These are phyloP conservation scores for Chionoecetes opilio DNA, from an alignment of 1,140 invertebrate genomes.

Conservation along the genomic window DNA sequence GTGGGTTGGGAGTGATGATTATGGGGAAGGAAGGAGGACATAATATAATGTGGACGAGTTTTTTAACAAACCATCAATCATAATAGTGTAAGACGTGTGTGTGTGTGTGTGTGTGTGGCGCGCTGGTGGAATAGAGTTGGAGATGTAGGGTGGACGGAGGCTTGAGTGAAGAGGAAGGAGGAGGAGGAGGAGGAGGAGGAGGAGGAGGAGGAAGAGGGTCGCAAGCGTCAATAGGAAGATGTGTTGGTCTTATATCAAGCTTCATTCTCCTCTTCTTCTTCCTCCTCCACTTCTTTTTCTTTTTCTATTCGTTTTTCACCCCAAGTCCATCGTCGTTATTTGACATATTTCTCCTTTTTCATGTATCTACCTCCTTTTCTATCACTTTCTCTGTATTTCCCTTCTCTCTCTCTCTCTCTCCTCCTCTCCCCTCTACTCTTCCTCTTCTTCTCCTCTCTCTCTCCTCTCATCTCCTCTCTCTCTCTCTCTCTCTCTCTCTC, in stretches of 20 bases:
- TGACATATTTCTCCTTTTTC: too few relatives aligned
- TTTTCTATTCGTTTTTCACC: background rate
- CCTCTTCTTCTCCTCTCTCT: background rate
- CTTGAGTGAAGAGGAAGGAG: background rate
- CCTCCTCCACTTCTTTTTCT: background rate
- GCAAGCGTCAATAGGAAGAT: background rate
- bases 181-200: background rate
- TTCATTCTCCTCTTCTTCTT: slow-evolving; percentile 4
- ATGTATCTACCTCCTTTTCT: too few relatives aligned
- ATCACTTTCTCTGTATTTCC: too few relatives aligned
- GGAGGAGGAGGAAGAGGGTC: background rate
- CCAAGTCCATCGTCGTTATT: too few relatives aligned
- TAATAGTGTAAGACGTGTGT: slow-evolving; percentile 1
- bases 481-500: background rate
- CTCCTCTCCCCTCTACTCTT: background rate
- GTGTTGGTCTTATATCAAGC: background rate
- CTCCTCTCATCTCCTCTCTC: background rate
- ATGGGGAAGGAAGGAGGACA: background rate
- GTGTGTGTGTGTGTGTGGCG: slow-evolving; percentile 53
- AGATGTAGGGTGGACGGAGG: background rate
- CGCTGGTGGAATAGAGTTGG: background rate
- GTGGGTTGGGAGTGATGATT: background rate
- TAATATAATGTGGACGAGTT: background rate
- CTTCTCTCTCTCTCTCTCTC: too few relatives aligned
- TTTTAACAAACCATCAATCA: slow-evolving; percentile 30